Base-by-base conservation (phyloP, 2,797 vertebrate genomes). In the Acanthiza pusilla region DNA sequence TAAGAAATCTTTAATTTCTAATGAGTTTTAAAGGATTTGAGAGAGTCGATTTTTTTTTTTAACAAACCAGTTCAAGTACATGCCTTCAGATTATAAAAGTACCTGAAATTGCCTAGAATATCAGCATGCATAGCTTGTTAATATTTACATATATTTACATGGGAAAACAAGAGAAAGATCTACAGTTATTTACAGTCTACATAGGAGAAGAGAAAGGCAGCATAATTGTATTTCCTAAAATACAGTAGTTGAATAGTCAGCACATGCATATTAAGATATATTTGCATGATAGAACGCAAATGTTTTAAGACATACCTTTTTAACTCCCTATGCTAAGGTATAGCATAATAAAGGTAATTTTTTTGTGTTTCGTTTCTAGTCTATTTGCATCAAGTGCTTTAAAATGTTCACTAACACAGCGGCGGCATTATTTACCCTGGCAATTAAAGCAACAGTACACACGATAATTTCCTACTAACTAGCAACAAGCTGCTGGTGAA, bases 71-170 rank as follows among this genome's bases (percentile, higher is more conserved):
- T 98, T 93, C 97, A 96, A 98, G 97, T 98, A 98, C 99, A 99
- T 99, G 99, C 99, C 98, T 98, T 98, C 97, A 97, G 98, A 98
- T 99, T 99, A 99, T 99, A 99, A 99, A 99, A 99, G 99, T 99
- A 99, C 99, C 99, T 99, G 99, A 99, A 99, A 99, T 98, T 98
- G 98, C 98, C 97, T 98, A 99, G 98, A 98, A 98, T 98, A 98
- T 98, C 98, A 98, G 97, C 99, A 99, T 99, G 99, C 99, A 99
- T 98, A 98, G 98, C 97, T 98, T 98, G 98, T 98, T 97, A 97
- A 96, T 99, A 99, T 99, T 98, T 99, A 99, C 99, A 99, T 96
- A 94, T 99, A 99, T 99, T 98, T 99, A 99, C 99, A 99, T 93
- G 97, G 88, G 95, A 97, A 97, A 97, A 97, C 96, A 98, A 98